A percentile compares a stretch with the other conserved stretches of the same genome.
phyloP scores from a whole-genome alignment of 2,113 vertebrate species.

The Elgaria multicarinata region DNA sequence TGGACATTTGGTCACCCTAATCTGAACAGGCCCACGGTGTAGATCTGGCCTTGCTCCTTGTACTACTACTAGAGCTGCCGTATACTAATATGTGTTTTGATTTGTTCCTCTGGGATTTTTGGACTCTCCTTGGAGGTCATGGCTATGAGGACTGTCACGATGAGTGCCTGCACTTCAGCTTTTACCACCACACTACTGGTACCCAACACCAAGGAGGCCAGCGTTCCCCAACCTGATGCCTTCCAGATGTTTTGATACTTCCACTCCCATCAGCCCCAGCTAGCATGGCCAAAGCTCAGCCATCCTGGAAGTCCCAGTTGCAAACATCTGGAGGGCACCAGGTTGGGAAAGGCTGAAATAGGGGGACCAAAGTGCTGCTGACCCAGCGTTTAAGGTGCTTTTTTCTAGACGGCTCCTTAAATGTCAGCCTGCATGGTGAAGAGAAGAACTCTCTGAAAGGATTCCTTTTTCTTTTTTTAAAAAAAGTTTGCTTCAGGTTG shows the following conservation, averaged over 20 bases:
- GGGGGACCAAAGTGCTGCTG: background rate
- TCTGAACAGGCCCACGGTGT: too few species aligned
- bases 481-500: slow-evolving; percentile 81
- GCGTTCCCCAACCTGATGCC: background rate
- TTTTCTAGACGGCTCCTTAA: background rate
- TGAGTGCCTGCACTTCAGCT: too few species aligned
- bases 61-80: too few species aligned
- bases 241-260: background rate
- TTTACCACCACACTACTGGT: too few species aligned
- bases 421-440: accelerated
- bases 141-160: too few species aligned
- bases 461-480: slow-evolving; percentile 48
- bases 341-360: background rate
- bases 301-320: background rate
- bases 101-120: too few species aligned
- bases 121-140: too few species aligned
- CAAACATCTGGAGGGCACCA: background rate
- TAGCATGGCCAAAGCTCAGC: background rate
- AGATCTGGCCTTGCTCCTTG: too few species aligned
- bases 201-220: background rate
- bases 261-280: background rate
- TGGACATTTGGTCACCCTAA: too few species aligned
- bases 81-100: too few species aligned
- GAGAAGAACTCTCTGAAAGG: slow-evolving; percentile 7
- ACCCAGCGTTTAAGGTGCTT: background rate